Percentiles rank a stretch among this genome's conserved stretches.
Conservation (phyloP, 2,797 vertebrate genomes). For the Toxotes lorentzi region DNA sequence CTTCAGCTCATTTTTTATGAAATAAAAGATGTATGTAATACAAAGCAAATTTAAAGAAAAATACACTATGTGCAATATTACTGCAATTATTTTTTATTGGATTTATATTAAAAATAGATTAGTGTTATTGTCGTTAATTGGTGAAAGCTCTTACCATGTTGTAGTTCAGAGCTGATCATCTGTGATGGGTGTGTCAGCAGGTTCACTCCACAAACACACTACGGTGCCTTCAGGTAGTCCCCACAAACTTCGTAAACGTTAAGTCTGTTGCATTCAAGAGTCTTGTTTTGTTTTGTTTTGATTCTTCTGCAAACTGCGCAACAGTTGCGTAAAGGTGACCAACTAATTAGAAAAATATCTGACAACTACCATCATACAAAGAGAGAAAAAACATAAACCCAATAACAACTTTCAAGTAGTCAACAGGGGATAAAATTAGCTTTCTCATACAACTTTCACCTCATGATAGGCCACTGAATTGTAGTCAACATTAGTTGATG, state of each 20-base stretch:
- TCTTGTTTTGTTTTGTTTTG: background rate
- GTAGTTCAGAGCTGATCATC: background rate
- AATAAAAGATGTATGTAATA: background rate
- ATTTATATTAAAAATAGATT: background rate
- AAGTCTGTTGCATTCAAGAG: fast-evolving
- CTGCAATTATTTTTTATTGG: background rate
- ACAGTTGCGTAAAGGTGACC: fast-evolving
- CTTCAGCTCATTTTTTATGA: background rate
- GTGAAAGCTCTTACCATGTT: background rate
- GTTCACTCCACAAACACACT: conserved; percentile 15
- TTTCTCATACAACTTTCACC: background rate
- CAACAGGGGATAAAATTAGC: background rate
- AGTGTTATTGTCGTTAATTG: background rate
- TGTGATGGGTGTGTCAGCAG: conserved; percentile 46
- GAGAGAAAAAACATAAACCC: background rate
- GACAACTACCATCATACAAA: background rate
- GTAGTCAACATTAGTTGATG: background rate
- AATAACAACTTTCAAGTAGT: background rate
- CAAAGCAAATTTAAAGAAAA: background rate
- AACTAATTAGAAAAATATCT: background rate
- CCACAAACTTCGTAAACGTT: background rate
- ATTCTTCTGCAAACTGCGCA: background rate
- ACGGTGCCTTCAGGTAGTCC: conserved; percentile 6
- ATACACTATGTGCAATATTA: background rate
- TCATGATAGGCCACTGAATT: background rate